Base-by-base conservation (phyloP, 2,888 invertebrate species). In the Hirtodrosophila alboralis region DNA sequence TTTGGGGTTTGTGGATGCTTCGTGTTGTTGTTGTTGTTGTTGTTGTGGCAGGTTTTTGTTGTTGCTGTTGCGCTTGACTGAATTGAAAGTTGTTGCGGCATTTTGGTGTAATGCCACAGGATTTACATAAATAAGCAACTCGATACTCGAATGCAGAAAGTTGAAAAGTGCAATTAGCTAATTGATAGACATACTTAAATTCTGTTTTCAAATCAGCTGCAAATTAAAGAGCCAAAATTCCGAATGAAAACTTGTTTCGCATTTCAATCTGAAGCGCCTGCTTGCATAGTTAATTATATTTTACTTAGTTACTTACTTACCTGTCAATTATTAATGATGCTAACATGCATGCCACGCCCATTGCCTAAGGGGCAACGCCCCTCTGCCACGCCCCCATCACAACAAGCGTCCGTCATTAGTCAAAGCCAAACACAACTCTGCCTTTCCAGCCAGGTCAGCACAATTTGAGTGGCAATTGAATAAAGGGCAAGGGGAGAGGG, bases 321-420 rank as follows among this genome's bases (percentile, higher is more conserved):
- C 74, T 75, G 64, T 76, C 76, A 68, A 75, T 76, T 76, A 75
- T 75, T 75, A 75, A 75, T 75, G 74, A 75, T 71, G 53, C 16
- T 28, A 47, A 30, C 61, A 61, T 57, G 23, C 43, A 41, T 60
- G 70, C 61, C 56, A 67, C 53, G 57, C 56, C 51, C 47, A 43
- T 27, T 13, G 14, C 23, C 37, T n/a, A 28, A 1, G 1, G 7
- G 21, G 14, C 9, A 13, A 12, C 16, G 16, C 14, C 28, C 41
- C 7, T 23, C 8, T 4, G 3, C 34, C 37, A 38, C 41, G 37
- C 33, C 40, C 44, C 38, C 8, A 21, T n/a, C 7, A 30, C 34
- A 5, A 7, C 23, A 23, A 23, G 49, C 59, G 48, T 40, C 51
- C 52, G 65, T 74, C 75, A 74, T 74, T 74, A 74, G 73, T 74